Evolutionary conservation across 2,113 vertebrate genomes (phyloP).

Genomic region (Bubalus kerabau): DNA sequence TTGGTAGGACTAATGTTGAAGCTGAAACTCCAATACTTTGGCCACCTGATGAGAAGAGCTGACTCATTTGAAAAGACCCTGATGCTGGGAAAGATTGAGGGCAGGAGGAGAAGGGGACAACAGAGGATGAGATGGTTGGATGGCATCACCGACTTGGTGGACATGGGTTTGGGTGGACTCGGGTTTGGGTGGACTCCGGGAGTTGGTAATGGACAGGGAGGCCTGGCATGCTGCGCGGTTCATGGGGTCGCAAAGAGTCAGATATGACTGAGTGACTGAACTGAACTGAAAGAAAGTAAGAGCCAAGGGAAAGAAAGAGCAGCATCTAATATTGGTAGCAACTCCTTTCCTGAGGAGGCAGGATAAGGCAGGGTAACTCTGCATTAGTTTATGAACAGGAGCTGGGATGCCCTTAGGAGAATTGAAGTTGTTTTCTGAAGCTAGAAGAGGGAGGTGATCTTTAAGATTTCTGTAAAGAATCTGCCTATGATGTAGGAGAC

Average conservation of each 20-base stretch:
- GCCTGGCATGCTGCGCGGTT: fast-evolving
- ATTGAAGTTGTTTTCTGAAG: background rate
- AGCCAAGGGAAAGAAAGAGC: background rate
- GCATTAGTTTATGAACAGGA: background rate
- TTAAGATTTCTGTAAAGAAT: background rate
- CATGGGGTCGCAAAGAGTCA: background rate
- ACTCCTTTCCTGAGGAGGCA: background rate
- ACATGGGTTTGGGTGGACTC: background rate
- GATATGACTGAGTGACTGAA: fast-evolving
- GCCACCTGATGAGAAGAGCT: background rate
- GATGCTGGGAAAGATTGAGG: background rate
- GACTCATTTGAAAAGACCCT: background rate
- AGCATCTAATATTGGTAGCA: background rate
- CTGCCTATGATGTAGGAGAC: background rate
- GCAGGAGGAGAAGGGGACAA: background rate
- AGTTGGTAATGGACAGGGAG: background rate
- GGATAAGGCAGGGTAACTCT: background rate
- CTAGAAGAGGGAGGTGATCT: background rate
- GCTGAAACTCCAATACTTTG: background rate
- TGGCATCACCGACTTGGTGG: background rate
- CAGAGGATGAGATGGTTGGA: background rate
- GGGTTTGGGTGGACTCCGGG: background rate
- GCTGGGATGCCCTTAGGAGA: background rate
- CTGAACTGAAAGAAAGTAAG: background rate
- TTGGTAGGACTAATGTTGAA: no score